phyloP scores from a whole-genome alignment of 2,888 invertebrate species.

The Hypolimnas misippus region DNA sequence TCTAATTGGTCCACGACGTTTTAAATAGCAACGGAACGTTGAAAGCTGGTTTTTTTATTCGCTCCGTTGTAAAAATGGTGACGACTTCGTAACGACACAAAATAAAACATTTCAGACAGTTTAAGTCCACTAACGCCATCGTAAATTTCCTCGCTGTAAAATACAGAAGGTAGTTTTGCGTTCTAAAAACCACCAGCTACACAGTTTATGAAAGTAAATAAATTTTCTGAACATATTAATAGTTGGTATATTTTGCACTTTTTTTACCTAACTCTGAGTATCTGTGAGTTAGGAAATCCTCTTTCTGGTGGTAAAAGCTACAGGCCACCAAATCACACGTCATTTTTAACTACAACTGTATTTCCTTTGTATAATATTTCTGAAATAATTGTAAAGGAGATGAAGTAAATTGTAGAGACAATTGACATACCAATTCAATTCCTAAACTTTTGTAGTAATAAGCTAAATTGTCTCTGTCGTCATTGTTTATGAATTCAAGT shows the following conservation, averaged over 20 bases:
- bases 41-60: slow-evolving; percentile 20
- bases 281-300: too few species aligned
- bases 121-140: slow-evolving; percentile 39
- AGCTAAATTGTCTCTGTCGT: too few species aligned
- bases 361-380: too few species aligned
- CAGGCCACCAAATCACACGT: too few species aligned
- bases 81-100: slow-evolving; percentile 36
- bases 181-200: slow-evolving; percentile 28
- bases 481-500: too few species aligned
- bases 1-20: slow-evolving; percentile 8
- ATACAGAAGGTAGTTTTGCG: slow-evolving; percentile 30
- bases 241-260: neutral
- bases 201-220: slow-evolving; percentile 16
- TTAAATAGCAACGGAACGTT: slow-evolving; percentile 1
- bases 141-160: slow-evolving; percentile 32
- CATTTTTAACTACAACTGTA: too few species aligned
- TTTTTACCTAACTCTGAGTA: neutral
- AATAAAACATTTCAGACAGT: slow-evolving; percentile 36
- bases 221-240: neutral
- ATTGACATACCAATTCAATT: too few species aligned
- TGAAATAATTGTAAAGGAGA: too few species aligned
- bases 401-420: too few species aligned
- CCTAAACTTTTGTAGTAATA: too few species aligned
- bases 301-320: too few species aligned
- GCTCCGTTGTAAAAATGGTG: slow-evolving; percentile 26